Evolutionary conservation across 2,113 vertebrate genomes (phyloP).

Genomic region (Promerops cafer): DNA sequence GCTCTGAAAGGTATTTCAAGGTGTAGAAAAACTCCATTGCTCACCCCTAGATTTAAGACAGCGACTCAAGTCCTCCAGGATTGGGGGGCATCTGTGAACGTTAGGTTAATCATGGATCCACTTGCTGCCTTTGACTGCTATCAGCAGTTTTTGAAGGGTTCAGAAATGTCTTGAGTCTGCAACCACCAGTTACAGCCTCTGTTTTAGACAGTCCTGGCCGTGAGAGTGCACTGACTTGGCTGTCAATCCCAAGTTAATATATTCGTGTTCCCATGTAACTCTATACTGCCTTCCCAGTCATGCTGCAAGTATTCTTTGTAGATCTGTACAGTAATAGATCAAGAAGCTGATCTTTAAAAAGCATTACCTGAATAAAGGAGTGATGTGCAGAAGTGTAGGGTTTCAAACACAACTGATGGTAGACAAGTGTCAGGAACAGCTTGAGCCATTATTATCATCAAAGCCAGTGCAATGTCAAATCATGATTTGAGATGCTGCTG

Average conservation of each 20-base stretch:
- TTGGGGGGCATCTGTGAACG: neutral
- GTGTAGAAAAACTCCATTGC: neutral
- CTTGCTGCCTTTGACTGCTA: neutral
- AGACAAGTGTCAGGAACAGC: neutral
- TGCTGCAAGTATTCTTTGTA: neutral
- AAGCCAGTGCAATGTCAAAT: slow-evolving; percentile 14
- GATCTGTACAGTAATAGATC: neutral
- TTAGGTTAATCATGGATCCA: neutral
- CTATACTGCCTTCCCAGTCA: neutral
- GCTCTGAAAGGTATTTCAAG: neutral
- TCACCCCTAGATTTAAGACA: neutral
- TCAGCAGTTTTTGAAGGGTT: neutral
- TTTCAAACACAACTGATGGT: neutral
- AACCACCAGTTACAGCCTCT: neutral
- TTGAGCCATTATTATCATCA: neutral
- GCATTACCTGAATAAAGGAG: neutral
- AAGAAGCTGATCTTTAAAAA: slow-evolving; percentile 5
- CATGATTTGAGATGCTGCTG: slow-evolving; percentile 41
- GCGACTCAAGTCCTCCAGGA: neutral
- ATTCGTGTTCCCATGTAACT: neutral
- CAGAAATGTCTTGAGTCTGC: neutral
- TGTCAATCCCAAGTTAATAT: neutral
- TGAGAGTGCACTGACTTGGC: neutral
- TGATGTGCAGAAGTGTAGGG: neutral
- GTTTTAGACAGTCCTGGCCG: neutral